phyloP scores from a whole-genome alignment of 1,140 invertebrate species.

The Drosophila takahashii region DNA sequence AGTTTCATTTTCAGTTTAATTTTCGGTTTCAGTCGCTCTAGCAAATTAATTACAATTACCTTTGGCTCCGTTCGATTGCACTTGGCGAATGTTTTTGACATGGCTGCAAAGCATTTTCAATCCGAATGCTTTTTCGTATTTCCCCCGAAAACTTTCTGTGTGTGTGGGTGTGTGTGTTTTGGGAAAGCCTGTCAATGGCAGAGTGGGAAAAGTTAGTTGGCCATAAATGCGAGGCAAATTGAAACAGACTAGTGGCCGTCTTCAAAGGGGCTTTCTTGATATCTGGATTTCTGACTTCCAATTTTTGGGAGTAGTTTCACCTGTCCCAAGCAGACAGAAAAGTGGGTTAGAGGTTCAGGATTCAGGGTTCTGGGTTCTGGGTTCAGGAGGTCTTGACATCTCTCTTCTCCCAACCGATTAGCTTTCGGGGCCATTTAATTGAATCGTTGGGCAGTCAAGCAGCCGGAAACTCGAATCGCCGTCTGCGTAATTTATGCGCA shows the following conservation, averaged over 20 bases:
- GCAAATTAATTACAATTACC: conserved; percentile 60
- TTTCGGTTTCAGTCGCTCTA: conserved; percentile 4
- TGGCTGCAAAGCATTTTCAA: conserved; percentile 40
- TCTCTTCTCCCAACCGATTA: conserved; percentile 12
- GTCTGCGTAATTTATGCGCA: conserved; percentile 68
- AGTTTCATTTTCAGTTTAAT: neutral
- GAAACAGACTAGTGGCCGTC: conserved; percentile 4
- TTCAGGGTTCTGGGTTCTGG: neutral
- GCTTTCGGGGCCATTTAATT: conserved; percentile 39
- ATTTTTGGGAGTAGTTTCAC: neutral
- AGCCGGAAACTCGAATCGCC: conserved; percentile 25
- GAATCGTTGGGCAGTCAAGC: conserved; percentile 54
- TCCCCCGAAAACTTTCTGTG: conserved; percentile 12
- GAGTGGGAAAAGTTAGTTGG: conserved; percentile 2
- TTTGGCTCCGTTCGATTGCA: conserved; percentile 29
- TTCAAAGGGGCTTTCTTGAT: conserved; percentile 5
- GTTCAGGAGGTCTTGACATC: neutral
- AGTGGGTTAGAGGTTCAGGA: neutral
- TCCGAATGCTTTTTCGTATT: conserved; percentile 23
- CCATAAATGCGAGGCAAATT: conserved; percentile 8
- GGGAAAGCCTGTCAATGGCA: conserved; percentile 30
- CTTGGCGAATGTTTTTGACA: conserved; percentile 45
- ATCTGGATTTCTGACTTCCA: too few species aligned
- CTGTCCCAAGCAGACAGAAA: neutral
- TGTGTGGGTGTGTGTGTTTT: neutral